Percentiles rank a stretch among this genome's conserved stretches.
Evolutionary conservation across 1,140 invertebrate species (phyloP).

Genomic region (Solenopsis fugax): DNA sequence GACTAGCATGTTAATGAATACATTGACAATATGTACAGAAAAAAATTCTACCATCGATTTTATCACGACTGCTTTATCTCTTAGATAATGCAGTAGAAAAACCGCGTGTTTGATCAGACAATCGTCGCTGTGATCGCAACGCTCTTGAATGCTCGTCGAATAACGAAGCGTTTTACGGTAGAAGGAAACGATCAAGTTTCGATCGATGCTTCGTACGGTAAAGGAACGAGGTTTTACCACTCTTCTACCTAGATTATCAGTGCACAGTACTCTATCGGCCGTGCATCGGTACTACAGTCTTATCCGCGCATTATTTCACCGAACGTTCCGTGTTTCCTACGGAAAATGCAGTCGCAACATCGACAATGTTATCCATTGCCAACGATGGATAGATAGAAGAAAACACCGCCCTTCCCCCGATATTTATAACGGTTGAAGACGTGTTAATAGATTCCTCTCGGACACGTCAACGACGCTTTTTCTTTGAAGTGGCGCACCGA

Average conservation of each 20-base stretch:
- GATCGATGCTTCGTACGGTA: not conserved
- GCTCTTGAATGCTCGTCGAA: conserved; percentile 63
- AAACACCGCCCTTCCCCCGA: not conserved
- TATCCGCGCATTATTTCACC: not conserved
- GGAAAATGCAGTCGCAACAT: not conserved
- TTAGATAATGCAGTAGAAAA: conserved; percentile 60
- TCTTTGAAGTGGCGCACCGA: conserved; percentile 23
- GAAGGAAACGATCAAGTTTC: not conserved
- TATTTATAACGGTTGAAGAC: conserved; percentile 30
- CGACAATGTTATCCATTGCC: not conserved
- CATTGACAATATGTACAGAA: too few species aligned
- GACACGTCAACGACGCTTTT: not conserved
- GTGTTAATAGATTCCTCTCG: conserved; percentile 2
- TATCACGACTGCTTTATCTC: not conserved
- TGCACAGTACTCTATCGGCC: conserved; percentile 76
- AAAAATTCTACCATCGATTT: not conserved
- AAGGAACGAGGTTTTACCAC: conserved; percentile 57
- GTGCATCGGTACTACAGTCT: conserved; percentile 75
- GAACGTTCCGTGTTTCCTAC: not conserved
- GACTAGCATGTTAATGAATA: not conserved
- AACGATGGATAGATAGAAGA: not conserved
- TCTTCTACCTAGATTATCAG: conserved; percentile 54
- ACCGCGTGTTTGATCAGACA: conserved; percentile 66
- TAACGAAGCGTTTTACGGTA: conserved; percentile 66
- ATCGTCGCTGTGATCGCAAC: conserved; percentile 4